Percentiles rank a stretch among this genome's conserved stretches.
Evolutionary conservation across 2,113 vertebrate genomes (phyloP).

Genomic region (Microtus richardsoni): DNA sequence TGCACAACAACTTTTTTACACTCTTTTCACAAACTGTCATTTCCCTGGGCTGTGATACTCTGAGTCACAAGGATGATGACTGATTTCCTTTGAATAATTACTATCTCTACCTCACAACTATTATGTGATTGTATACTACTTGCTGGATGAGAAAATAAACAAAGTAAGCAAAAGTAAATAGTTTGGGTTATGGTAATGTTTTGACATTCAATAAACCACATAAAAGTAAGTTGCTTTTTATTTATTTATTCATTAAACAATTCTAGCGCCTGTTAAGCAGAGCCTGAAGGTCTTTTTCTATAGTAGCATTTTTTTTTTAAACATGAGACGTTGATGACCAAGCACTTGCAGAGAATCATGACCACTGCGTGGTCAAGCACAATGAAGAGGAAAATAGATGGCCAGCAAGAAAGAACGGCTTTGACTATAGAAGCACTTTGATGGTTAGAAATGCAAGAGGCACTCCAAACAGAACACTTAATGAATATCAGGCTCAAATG

Average conservation of each 20-base stretch:
- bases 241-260: neutral
- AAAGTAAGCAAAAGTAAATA: neutral
- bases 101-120: neutral
- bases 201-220: neutral
- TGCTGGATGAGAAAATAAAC: conserved; percentile 28
- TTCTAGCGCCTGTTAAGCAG: neutral
- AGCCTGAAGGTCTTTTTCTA: neutral
- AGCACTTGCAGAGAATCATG: neutral
- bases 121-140: neutral
- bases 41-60: conserved; percentile 28
- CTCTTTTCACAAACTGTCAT: conserved; percentile 28
- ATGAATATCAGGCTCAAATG: neutral
- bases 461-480: conserved; percentile 28
- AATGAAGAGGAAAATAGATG: neutral
- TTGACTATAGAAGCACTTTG: neutral
- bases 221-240: neutral
- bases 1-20: conserved; percentile 30
- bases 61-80: neutral
- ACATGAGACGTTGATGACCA: neutral
- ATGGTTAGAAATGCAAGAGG: neutral
- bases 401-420: neutral
- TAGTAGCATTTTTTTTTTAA: neutral
- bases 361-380: accelerated
- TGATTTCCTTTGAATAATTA: conserved; percentile 57
- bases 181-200: neutral